Conservation (phyloP, 1,140 invertebrate genomes). For the Trachymyrmex cornetzi region DNA sequence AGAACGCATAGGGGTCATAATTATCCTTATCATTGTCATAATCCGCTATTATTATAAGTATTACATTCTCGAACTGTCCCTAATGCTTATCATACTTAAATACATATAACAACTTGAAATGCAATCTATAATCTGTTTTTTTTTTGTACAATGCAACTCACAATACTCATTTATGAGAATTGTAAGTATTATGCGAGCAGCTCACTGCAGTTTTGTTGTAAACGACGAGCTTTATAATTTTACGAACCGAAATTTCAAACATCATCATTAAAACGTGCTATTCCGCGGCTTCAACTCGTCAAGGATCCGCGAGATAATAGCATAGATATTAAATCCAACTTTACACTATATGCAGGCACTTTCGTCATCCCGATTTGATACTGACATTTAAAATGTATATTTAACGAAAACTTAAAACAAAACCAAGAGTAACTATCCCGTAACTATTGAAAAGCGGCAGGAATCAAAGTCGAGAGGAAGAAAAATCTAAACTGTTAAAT, state of each 20-base stretch:
- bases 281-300: slow-evolving; percentile 20
- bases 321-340: slow-evolving; percentile 27
- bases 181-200: slow-evolving; percentile 77
- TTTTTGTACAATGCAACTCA: slow-evolving; percentile 78
- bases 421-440: not conserved
- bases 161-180: slow-evolving; percentile 74
- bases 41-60: slow-evolving; percentile 32
- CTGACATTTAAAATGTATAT: not conserved
- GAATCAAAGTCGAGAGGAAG: slow-evolving; percentile 24
- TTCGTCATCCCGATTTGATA: not conserved
- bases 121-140: not conserved
- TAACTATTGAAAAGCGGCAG: not conserved
- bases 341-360: slow-evolving; percentile 12
- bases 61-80: not conserved
- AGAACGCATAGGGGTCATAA: not conserved
- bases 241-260: slow-evolving; percentile 68
- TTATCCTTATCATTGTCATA: slow-evolving; percentile 50
- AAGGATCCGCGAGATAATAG: slow-evolving; percentile 9
- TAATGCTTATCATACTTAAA: slow-evolving; percentile 15
- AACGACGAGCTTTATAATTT: slow-evolving; percentile 82
- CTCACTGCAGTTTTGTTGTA: slow-evolving; percentile 74
- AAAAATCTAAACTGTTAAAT: slow-evolving; percentile 52
- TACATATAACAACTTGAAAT: not conserved
- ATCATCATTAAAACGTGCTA: slow-evolving; percentile 41
- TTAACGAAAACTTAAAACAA: slow-evolving; percentile 1